phyloP scores from a whole-genome alignment of 1,140 invertebrate genomes.

The Drosophila pachea region DNA sequence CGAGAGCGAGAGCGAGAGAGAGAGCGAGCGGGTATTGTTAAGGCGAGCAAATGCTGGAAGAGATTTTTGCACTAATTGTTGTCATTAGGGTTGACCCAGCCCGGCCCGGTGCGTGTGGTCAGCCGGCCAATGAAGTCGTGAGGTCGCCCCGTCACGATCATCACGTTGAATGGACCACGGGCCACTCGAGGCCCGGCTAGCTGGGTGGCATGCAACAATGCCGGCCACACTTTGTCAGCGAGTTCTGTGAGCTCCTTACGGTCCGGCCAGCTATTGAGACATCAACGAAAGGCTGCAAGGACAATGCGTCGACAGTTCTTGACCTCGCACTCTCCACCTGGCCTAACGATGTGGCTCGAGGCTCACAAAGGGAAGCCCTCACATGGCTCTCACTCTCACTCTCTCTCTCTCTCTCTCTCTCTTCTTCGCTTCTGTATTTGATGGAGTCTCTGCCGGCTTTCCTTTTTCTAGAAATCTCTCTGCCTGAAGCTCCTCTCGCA shows the following conservation, averaged over 20 bases:
- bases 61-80: slow-evolving; percentile 67
- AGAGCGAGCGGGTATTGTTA: not conserved
- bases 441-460: too few species aligned
- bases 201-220: slow-evolving; percentile 28
- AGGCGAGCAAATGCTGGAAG: slow-evolving; percentile 1
- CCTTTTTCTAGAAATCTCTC: too few species aligned
- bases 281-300: not conserved
- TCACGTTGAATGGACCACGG: slow-evolving; percentile 21
- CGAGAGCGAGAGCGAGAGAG: not conserved
- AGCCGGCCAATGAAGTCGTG: slow-evolving; percentile 38
- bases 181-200: slow-evolving; percentile 30
- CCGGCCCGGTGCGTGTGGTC: slow-evolving; percentile 47
- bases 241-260: not conserved
- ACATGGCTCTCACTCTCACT: too few species aligned
- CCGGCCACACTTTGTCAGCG: not conserved
- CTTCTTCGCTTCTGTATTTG: too few species aligned
- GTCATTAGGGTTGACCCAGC: slow-evolving; percentile 49
- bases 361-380: too few species aligned
- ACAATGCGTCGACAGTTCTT: not conserved
- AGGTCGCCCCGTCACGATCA: slow-evolving; percentile 48
- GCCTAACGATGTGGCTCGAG: too few species aligned
- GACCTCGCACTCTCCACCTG: too few species aligned
- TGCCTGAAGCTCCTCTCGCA: too few species aligned
- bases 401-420: too few species aligned
- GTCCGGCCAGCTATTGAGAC: slow-evolving; percentile 6